phyloP scores from a whole-genome alignment of 2,113 vertebrate species.

The Callopanchax toddi region DNA sequence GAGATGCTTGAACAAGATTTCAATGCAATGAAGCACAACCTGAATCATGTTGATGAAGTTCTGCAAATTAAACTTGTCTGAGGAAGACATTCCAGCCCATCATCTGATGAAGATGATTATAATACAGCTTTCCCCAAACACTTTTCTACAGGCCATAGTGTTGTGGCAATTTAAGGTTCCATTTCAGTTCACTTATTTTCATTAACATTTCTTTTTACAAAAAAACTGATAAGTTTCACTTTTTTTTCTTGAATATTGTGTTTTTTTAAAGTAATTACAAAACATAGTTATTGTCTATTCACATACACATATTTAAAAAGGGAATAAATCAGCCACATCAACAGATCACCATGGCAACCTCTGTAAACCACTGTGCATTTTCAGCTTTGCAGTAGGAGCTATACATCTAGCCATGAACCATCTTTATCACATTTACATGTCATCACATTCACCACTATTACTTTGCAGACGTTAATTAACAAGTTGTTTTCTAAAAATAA shows the following conservation, averaged over 20 bases:
- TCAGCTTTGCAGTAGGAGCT: neutral
- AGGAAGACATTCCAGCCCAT: neutral
- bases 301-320: conserved; percentile 43
- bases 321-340: conserved; percentile 20
- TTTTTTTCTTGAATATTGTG: conserved; percentile 9
- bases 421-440: too few species aligned
- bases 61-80: too few species aligned
- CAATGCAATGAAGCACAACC: too few species aligned
- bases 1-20: too few species aligned
- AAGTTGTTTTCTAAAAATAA: too few species aligned
- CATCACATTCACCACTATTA: too few species aligned
- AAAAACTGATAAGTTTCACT: neutral
- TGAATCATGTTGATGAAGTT: too few species aligned
- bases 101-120: neutral
- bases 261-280: conserved; percentile 33
- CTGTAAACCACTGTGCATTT: conserved; percentile 5
- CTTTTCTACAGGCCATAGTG: too few species aligned
- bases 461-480: too few species aligned
- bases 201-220: neutral
- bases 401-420: too few species aligned
- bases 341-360: conserved; percentile 24
- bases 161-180: too few species aligned
- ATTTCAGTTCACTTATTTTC: neutral
- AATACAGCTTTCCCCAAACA: neutral
- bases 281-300: conserved; percentile 28